Percentiles rank a stretch among this genome's conserved stretches.
Conservation (phyloP, 2,797 vertebrate species). For the Acridotheres tristis region DNA sequence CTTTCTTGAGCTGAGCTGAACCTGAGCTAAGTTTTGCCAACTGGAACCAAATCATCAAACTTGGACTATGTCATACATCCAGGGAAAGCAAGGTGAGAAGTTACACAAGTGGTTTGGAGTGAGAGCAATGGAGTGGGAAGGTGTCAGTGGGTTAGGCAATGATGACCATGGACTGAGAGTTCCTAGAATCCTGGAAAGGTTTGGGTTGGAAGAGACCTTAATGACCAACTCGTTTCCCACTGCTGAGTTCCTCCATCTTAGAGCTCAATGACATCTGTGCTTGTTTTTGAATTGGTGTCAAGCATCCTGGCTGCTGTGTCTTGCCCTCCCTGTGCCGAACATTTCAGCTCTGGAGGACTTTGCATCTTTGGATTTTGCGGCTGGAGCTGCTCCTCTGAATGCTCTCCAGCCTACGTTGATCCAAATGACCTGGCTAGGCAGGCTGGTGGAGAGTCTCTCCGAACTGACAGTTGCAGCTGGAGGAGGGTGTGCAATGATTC, state of each 20-base stretch:
- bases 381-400: not conserved
- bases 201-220: not conserved
- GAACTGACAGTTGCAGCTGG: conserved; percentile 20
- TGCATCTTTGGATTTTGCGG: conserved; percentile 16
- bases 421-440: conserved; percentile 28
- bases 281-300: not conserved
- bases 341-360: not conserved
- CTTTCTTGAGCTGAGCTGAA: not conserved
- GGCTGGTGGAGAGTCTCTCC: not conserved
- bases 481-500: not conserved
- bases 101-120: not conserved
- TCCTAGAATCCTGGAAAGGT: not conserved
- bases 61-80: not conserved
- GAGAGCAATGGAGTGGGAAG: not conserved
- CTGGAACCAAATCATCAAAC: not conserved
- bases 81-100: not conserved
- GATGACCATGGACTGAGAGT: not conserved
- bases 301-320: not conserved
- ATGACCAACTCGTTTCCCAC: fast-evolving
- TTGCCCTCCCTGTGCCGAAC: not conserved
- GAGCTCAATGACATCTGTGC: not conserved
- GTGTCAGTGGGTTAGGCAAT: not conserved
- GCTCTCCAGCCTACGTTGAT: not conserved
- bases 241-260: not conserved
- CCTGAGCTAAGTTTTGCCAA: not conserved